phyloP scores from a whole-genome alignment of 2,113 vertebrate species.

The Mola mola region DNA sequence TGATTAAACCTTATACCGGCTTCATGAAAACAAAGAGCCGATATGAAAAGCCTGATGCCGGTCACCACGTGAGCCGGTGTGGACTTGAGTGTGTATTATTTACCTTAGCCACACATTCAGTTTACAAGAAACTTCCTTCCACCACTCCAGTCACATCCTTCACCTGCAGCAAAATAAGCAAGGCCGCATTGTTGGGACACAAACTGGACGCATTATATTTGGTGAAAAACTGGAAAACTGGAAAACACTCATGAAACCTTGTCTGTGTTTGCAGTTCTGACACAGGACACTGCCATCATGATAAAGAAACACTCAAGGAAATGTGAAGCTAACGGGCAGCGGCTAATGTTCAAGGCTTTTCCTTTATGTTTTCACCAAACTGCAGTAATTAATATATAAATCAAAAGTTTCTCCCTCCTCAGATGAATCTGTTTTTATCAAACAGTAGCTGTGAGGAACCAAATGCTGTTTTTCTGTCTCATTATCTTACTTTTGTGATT shows the following conservation, averaged over 20 bases:
- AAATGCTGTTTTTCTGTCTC: no score
- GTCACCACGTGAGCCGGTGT: slow-evolving; percentile 23
- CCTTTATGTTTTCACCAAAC: background rate
- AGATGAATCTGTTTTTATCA: no score
- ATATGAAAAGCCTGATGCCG: slow-evolving; percentile 40
- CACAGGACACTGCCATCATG: slow-evolving; percentile 7
- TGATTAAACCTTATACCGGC: slow-evolving; percentile 27
- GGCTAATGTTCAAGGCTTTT: slow-evolving; percentile 16
- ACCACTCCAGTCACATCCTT: slow-evolving; percentile 55
- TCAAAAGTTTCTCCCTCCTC: no score
- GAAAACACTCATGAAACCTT: slow-evolving; percentile 27
- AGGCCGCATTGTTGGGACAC: slow-evolving; percentile 19
- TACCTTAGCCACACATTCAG: slow-evolving; percentile 44
- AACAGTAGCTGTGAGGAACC: no score
- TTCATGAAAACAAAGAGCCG: slow-evolving; percentile 39
- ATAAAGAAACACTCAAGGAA: slow-evolving; percentile 17
- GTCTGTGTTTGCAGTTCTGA: slow-evolving; percentile 15
- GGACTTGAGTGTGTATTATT: slow-evolving; percentile 44
- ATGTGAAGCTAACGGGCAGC: background rate
- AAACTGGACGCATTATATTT: slow-evolving; percentile 37
- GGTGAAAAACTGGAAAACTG: slow-evolving; percentile 23
- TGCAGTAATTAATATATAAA: no score
- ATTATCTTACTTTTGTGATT: no score
- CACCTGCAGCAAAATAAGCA: slow-evolving; percentile 35
- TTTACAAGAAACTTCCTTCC: slow-evolving; percentile 45